Evolutionary conservation across 2,797 vertebrate genomes (phyloP).

Genomic region (Sebastes oblongus): DNA sequence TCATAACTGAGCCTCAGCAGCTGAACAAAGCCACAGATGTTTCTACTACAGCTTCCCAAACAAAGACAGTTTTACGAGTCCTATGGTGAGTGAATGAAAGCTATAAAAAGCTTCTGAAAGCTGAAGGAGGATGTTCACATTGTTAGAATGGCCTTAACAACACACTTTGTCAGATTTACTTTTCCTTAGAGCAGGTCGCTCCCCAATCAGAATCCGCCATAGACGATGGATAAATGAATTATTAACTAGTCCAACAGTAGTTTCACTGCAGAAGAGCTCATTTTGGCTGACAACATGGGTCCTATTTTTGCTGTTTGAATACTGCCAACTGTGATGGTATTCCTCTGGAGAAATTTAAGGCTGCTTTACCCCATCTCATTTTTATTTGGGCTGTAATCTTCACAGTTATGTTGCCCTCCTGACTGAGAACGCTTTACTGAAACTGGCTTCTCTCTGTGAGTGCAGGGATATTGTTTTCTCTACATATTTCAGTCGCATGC

Average conservation of each 20-base stretch:
- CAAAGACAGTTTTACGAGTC: not conserved
- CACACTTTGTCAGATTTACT: not conserved
- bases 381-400: conserved; percentile 13
- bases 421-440: not conserved
- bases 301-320: conserved; percentile 33
- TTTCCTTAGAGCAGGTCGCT: not conserved
- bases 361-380: conserved; percentile 10
- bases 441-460: not conserved
- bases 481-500: not conserved
- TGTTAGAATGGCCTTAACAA: not conserved
- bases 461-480: not conserved
- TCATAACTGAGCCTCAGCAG: not conserved
- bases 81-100: not conserved
- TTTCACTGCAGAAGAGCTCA: conserved; percentile 26
- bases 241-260: conserved; percentile 45
- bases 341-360: conserved; percentile 16
- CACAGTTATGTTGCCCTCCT: conserved; percentile 1
- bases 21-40: not conserved
- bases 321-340: conserved; percentile 17
- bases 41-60: not conserved
- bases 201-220: conserved; percentile 3
- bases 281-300: conserved; percentile 37
- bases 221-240: conserved; percentile 44
- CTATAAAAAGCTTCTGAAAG: not conserved
- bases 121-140: not conserved